Base-by-base conservation (phyloP, 2,888 invertebrate genomes). In the Orchesellides sinensis region DNA sequence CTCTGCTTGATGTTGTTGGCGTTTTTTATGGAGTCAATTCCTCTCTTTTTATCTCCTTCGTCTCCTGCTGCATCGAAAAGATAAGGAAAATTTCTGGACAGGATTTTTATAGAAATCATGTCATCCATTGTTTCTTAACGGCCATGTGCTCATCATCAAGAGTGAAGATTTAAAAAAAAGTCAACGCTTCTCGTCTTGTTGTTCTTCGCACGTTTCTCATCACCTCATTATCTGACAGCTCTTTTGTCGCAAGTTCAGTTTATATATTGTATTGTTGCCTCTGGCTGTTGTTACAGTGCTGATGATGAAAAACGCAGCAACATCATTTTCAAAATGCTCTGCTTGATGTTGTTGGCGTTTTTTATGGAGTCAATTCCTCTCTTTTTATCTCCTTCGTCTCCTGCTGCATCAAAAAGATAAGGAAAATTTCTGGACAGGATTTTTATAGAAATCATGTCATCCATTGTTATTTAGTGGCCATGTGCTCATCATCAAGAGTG, bases 171-270 rank as follows among this genome's bases (percentile, higher is more conserved):
- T 21, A 45, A 65, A 23, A 68, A 68, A 19, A 68, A 23, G 25
- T 49, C 49, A 40, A 40, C 65, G 27, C 23, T 23, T 25, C 12
- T 14, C n/a, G n/a, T 45, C n/a, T 35, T 56, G 21, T 54, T 5
- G 56, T 70, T 70, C 56, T 56, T 69, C 69, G 29, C 56, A 56
- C 54, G 70, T 70, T n/a, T 61, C 56, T 56, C 56, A 70, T 56
- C 70, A 54, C 49, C 27, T 52, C 47, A 49, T 29, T 23, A 29
- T 25, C 68, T 25, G 52, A 52, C 68, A 23, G n/a, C 54, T 56
- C 40, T 59, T 59, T 27, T 59, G 59, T 59, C 59, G 59, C 59
- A 59, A 59, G 59, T 59, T 59, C 59, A 59, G 59, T 59, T 59
- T 59, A 27, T 54, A 49, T 49, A 52, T 21, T 52, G 52, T 52